Evolutionary conservation across 1,140 invertebrate species (phyloP).

Genomic region (Stegodyphus dumicola): DNA sequence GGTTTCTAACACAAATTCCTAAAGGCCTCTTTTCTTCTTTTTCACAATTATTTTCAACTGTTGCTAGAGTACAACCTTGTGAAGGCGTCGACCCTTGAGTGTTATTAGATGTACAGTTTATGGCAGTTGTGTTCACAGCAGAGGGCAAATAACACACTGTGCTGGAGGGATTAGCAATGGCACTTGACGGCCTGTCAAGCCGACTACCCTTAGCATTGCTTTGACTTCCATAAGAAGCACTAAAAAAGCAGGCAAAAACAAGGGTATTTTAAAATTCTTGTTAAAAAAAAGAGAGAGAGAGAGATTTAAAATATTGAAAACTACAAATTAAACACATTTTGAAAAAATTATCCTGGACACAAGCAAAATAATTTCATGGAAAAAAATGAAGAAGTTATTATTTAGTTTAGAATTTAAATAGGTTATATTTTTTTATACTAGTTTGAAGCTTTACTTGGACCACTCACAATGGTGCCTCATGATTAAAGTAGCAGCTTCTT

Average conservation of each 20-base stretch:
- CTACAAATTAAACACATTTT: background rate
- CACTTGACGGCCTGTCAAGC: constrained; percentile 57
- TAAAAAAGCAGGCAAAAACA: background rate
- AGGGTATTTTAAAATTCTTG: background rate
- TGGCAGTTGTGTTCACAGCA: constrained; percentile 39
- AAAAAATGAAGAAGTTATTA: no score
- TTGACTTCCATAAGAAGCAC: constrained; percentile 61
- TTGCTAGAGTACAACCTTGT: background rate
- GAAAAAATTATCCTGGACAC: no score
- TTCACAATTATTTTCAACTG: constrained; percentile 63
- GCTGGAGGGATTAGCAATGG: constrained; percentile 46
- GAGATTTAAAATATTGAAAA: background rate
- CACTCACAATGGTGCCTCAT: no score
- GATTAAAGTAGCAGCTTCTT: no score
- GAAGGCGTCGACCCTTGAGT: constrained; percentile 36
- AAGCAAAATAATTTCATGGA: no score
- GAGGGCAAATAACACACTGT: constrained; percentile 46
- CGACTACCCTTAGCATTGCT: constrained; percentile 50
- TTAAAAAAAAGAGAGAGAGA: background rate
- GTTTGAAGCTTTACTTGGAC: no score
- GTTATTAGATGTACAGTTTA: constrained; percentile 38
- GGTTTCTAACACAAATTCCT: constrained; percentile 91
- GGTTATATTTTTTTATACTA: no score
- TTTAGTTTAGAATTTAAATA: no score
- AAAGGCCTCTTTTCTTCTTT: constrained; percentile 81